Evolutionary conservation across 1,140 invertebrate genomes (phyloP).

Genomic region (Cydia amplana): DNA sequence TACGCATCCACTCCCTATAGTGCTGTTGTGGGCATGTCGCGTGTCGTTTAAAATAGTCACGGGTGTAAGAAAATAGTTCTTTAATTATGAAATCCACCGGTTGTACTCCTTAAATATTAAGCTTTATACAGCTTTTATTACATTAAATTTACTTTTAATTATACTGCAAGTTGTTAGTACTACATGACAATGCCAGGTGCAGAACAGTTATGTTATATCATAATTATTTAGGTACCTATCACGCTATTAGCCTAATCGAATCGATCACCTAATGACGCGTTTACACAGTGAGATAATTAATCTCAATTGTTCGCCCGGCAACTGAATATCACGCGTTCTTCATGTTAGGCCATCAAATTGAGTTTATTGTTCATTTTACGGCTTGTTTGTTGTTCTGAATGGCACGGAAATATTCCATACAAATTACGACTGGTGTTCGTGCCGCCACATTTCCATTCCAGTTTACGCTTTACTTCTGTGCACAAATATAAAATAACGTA

Average conservation of each 20-base stretch:
- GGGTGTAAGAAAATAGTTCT: too few species aligned
- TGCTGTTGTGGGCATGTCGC: too few species aligned
- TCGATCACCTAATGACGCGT: conserved; percentile 16
- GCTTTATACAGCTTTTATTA: too few species aligned
- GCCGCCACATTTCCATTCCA: not conserved
- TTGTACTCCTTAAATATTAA: too few species aligned
- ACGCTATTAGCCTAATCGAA: not conserved
- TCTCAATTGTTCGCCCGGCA: not conserved
- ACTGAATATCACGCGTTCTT: conserved; percentile 12
- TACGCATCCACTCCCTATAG: too few species aligned
- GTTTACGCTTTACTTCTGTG: not conserved
- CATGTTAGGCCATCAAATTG: not conserved
- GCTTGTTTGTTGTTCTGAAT: conserved; percentile 19
- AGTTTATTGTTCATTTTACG: conserved; percentile 18
- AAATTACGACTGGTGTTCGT: not conserved
- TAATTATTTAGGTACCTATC: not conserved
- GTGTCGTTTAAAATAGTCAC: too few species aligned
- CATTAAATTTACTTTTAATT: too few species aligned
- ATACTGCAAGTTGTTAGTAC: too few species aligned
- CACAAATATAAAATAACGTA: not conserved
- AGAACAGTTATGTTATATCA: too few species aligned
- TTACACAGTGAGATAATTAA: conserved; percentile 20
- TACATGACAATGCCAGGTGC: too few species aligned
- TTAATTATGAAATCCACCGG: too few species aligned
- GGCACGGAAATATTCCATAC: conserved; percentile 5